Evolutionary conservation across 2,797 vertebrate species (phyloP), one percentile per base, ranked within the genome.

Genomic region (Sphenodon punctatus): DNA sequence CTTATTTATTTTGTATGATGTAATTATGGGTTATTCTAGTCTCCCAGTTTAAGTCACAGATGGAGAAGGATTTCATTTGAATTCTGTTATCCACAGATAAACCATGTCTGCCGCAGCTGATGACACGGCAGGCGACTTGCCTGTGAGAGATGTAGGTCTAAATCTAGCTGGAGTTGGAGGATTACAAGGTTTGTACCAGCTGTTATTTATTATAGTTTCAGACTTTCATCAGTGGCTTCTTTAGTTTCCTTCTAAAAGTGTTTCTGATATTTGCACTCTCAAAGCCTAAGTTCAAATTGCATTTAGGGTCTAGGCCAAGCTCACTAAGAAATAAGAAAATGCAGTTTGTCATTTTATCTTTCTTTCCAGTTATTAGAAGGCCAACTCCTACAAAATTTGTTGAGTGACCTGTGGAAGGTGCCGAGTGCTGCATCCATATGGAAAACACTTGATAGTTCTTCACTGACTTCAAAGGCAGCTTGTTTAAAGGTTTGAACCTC

Each of bases 181-280:
- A 81, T 84, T 93, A 42, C 95, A 95, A 96, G 97, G 96, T 97
- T 95, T 92, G 94, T 96, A 94, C 95, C 97, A 97, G 97, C 97
- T 97, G 97, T 93, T 97, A 86, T 92, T 92, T 96, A 97, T 98
- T 98, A 97, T 92, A 89, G 93, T 95, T 95, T 95, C 93, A 96
- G 96, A 95, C 97, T 97, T 98, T 97, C 96, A 97, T 98, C 96
- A 96, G 94, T 95, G 94, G 94, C 96, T 96, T 97, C 97, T 96
- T 97, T 97, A 96, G 95, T 91, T 97, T 95, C 94, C 96, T 97
- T 97, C 96, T 97, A 97, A 97, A 98, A 97, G 95, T 95, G 94
- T 96, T 94, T 93, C 89, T 95, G 88, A 92, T 92, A 84, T 89
- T 91, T 79, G 69, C 79, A 87, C 88, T 94, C 82, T 89, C 43